Base-by-base conservation (phyloP, 2,888 invertebrate genomes). In the Meiosimyza platycephala region DNA sequence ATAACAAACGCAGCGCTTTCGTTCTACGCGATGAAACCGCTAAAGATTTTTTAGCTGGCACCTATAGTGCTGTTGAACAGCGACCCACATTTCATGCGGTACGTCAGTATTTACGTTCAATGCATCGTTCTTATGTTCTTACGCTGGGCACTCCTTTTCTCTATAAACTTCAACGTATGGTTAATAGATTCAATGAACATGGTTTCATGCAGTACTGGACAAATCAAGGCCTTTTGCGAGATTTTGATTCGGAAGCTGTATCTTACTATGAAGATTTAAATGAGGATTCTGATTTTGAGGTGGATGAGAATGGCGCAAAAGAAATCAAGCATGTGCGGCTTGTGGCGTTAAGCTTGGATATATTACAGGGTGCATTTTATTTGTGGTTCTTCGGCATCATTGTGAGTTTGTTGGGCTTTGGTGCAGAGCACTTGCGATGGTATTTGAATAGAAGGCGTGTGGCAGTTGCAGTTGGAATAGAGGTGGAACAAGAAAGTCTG, bases 311-410 rank as follows among this genome's bases (percentile, higher is more conserved):
- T 6, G 78, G 77, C 6, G 76, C 72, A 15, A 63, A 15, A 6
- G 59, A 76, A 6, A 72, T 55, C 11, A 73, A 78, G 6, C 80
- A 80, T 6, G 71, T 70, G 51, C 78, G 77, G 9, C 9, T 9
- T 7, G 82, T 84, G 0, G 83, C 82, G 0, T 73, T 86, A 6
- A 83, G 79, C 50, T 64, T 85, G 76, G 80, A 83, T 9, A 81
- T 84, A 13, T 64, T 85, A 11, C 85, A 86, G 62, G 85, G 86
- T 6, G 83, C 84, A 4, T 86, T 86, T 54, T 86, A 82, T 77
- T 73, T 86, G 1, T 86, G 84, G 85, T 15, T 80, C 3, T 78
- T 81, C 65, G 86, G 86, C 0, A 80, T 83, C 33, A 16, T 75
- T 6, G 4, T 80, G 0, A 84, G 82, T 64, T 33, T 76, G 5